Base-by-base conservation (phyloP, 2,888 invertebrate species). In the Congeria kusceri region DNA sequence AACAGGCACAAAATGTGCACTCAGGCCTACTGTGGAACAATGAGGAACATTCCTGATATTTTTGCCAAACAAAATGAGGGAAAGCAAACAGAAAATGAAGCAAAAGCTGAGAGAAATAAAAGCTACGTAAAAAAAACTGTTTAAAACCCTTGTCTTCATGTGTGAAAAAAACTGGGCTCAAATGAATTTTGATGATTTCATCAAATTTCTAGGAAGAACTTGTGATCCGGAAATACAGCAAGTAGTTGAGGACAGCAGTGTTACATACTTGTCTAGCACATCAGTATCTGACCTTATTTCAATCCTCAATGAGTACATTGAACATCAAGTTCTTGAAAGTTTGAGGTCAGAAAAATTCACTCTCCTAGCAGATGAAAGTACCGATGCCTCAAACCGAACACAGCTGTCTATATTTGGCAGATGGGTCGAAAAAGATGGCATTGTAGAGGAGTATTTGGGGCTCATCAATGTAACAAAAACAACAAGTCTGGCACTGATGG, bases 401-500 rank as follows among this genome's bases (percentile, higher is more conserved):
- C 61, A 61, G 61, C 29, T 61, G 3, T 32, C 39, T 4, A 32
- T 61, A n/a, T 61, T 61, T 61, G 61, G 9, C 3, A 15, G 32
- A 9, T 61, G 18, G 29, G 28, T 61, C 39, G 4, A 3, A 13
- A 28, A 28, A 3, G 4, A 5, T 32, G 61, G 39, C 3, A n/a
- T 23, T 20, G 20, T n/a, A 11, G 29, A 61, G n/a, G 15, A 61
- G 5, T 61, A 27, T 23, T 28, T 28, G n/a, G 61, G 61, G 11
- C 61, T 61, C 28, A 28, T 20, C 9, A 3, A 25, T 58, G 25
- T 27, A 5, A n/a, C n/a, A 3, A 27, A 28, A 4, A 28, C 29
- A n/a, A 32, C 32, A 15, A 61, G 61, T n/a, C 58, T 58, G 27
- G 58, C 58, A 58, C 58, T 58, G 7, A 58, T 58, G 58, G 23